A percentile compares a stretch with the other conserved stretches of the same genome.
These are phyloP conservation scores for Merops nubicus DNA, from an alignment of 2,113 vertebrate genomes.

Conservation along the genomic window DNA sequence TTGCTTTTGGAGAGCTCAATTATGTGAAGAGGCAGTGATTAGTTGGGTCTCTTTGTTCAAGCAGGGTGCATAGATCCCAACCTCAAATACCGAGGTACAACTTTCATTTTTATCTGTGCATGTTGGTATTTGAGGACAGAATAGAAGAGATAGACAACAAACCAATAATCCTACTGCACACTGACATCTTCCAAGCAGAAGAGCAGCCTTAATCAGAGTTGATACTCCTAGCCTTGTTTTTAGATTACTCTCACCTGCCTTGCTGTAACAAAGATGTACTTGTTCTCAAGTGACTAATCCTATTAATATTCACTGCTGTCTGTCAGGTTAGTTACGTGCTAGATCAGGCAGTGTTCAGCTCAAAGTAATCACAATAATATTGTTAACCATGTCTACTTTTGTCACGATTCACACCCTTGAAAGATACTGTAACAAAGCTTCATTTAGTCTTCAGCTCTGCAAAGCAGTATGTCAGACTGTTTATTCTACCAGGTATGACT, in stretches of 20 bases:
- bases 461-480: neutral
- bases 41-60: neutral
- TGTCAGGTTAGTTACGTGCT: neutral
- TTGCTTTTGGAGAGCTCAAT: neutral
- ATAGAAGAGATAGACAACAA: neutral
- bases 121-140: neutral
- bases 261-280: neutral
- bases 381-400: neutral
- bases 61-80: neutral
- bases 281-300: neutral
- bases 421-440: neutral
- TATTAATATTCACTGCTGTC: neutral
- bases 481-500: neutral
- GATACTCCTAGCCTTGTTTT: neutral
- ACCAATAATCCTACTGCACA: neutral
- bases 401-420: neutral
- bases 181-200: neutral
- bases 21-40: neutral
- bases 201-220: neutral
- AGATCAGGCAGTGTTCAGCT: neutral
- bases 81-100: neutral
- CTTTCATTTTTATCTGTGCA: fast-evolving
- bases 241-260: neutral
- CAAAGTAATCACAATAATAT: neutral
- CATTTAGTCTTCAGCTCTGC: neutral